These are phyloP conservation scores for Apis dorsata DNA, from an alignment of 1,140 invertebrate genomes.

Conservation along the genomic window DNA sequence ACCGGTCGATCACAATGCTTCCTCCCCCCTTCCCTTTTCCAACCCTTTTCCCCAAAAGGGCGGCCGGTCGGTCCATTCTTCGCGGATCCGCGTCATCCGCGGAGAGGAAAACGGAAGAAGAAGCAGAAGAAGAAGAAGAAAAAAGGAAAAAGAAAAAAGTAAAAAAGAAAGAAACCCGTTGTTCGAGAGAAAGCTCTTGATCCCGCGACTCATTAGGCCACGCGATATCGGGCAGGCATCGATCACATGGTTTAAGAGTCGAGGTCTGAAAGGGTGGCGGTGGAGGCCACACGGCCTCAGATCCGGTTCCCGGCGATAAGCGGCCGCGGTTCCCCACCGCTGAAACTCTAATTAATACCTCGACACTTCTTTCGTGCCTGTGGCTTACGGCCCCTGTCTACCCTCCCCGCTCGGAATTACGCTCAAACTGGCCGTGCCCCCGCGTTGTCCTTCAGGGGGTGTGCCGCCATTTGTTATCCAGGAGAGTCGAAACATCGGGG, in stretches of 20 bases:
- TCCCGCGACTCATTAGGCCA: slow-evolving; percentile 13
- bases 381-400: slow-evolving; percentile 76
- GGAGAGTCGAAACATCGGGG: slow-evolving; percentile 16
- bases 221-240: slow-evolving; percentile 51
- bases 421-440: slow-evolving; percentile 70
- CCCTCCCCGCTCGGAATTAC: slow-evolving; percentile 74
- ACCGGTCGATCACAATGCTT: slow-evolving; percentile 22
- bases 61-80: neutral
- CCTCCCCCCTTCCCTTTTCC: neutral
- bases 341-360: slow-evolving; percentile 81
- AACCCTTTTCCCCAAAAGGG: neutral
- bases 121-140: no score
- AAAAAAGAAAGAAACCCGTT: neutral
- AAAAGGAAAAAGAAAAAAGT: neutral
- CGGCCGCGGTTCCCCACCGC: slow-evolving; percentile 75
- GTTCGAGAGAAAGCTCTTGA: slow-evolving; percentile 13
- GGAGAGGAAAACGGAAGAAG: neutral
- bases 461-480: slow-evolving; percentile 75
- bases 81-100: neutral
- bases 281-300: slow-evolving; percentile 46
- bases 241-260: slow-evolving; percentile 67
- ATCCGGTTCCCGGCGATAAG: slow-evolving; percentile 76
- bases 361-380: slow-evolving; percentile 77
- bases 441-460: slow-evolving; percentile 63
- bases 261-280: slow-evolving; percentile 28